These are phyloP conservation scores for Anguilla marmorata DNA, from an alignment of 2,797 vertebrate genomes.

Conservation along the genomic window DNA sequence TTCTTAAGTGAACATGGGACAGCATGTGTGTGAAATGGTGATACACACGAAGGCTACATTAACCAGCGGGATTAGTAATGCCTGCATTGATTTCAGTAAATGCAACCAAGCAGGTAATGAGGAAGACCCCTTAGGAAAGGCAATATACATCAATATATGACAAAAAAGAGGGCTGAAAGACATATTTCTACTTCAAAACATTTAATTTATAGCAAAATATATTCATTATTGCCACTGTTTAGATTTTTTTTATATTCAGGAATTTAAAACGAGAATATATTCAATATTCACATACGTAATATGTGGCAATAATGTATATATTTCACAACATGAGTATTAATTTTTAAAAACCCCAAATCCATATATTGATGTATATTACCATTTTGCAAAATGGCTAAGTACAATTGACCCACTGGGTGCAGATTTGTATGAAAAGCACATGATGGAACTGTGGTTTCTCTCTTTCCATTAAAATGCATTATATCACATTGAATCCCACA, in stretches of 20 bases:
- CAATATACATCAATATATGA: constrained; percentile 9
- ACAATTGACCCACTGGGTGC: background rate
- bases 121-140: background rate
- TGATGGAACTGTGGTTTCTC: constrained; percentile 20
- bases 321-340: background rate
- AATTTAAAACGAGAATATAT: background rate
- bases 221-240: background rate
- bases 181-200: background rate
- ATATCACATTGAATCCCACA: background rate
- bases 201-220: constrained; percentile 3
- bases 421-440: constrained; percentile 15
- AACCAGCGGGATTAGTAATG: constrained; percentile 16
- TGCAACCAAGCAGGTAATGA: background rate
- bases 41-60: background rate
- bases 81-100: constrained; percentile 2
- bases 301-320: constrained; percentile 15
- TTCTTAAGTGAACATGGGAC: constrained; percentile 9
- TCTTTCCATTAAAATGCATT: background rate
- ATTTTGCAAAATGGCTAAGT: background rate
- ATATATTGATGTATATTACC: constrained; percentile 18
- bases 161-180: background rate
- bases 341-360: background rate
- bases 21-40: background rate
- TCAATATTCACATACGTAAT: background rate
- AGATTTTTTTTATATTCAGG: background rate